Evolutionary conservation across 1,140 invertebrate species (phyloP).

Genomic region (Neotoxoptera formosana): DNA sequence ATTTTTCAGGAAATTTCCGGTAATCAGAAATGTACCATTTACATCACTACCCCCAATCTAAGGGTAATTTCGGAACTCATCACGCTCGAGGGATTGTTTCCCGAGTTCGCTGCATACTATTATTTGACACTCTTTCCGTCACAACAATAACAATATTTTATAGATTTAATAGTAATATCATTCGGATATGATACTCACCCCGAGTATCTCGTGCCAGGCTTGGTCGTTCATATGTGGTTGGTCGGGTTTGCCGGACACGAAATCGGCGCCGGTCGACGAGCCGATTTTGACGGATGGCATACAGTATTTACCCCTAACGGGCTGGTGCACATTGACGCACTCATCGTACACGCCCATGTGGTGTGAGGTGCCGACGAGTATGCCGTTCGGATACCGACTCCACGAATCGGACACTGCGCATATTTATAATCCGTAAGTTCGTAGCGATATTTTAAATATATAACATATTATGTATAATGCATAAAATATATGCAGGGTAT

Average conservation of each 20-base stretch:
- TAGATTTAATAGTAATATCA: background rate
- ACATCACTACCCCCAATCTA: background rate
- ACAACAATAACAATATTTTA: background rate
- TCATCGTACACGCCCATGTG: slow-evolving; percentile 39
- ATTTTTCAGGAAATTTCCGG: no score
- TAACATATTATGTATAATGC: background rate
- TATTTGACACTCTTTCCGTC: background rate
- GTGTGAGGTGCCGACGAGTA: background rate
- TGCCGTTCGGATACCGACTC: background rate
- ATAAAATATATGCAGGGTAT: background rate
- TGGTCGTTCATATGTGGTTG: background rate
- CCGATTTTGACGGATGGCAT: background rate
- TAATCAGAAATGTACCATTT: no score
- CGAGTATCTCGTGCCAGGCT: background rate
- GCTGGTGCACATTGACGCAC: background rate
- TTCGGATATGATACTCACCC: background rate
- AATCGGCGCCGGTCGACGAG: background rate
- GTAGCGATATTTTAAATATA: background rate
- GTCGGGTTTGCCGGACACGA: no score
- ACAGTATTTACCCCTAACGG: slow-evolving; percentile 5
- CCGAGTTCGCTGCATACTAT: background rate
- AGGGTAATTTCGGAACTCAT: background rate
- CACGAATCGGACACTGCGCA: slow-evolving; percentile 15
- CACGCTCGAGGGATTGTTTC: background rate
- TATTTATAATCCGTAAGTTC: background rate